Evolutionary conservation across 2,113 vertebrate species (phyloP).

Genomic region (Gadus macrocephalus): DNA sequence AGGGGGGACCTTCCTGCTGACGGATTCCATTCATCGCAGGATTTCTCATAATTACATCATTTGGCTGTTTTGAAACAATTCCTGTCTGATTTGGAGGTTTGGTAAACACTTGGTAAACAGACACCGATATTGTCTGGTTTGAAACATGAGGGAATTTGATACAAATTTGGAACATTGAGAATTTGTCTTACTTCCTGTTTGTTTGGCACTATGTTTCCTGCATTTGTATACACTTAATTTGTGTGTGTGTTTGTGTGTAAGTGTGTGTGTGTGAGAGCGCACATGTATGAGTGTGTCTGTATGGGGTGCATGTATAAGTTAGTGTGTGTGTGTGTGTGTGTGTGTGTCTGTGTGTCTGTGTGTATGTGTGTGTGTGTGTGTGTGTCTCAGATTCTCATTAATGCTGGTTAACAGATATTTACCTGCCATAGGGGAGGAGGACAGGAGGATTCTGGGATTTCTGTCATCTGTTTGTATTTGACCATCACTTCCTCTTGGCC

Average conservation of each 20-base stretch:
- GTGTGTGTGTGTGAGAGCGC: too few relatives aligned
- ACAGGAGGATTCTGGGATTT: slow-evolving; percentile 53
- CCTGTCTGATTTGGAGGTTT: slow-evolving; percentile 24
- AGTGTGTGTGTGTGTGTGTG: neutral
- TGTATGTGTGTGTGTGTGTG: neutral
- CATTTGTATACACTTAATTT: neutral
- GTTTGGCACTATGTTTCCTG: slow-evolving; percentile 3
- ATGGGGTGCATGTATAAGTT: neutral
- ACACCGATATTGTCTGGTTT: slow-evolving; percentile 31
- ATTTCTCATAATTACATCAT: slow-evolving; percentile 69
- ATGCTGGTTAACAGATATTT: slow-evolving; percentile 50
- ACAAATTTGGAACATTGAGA: too few relatives aligned
- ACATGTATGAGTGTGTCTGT: neutral
- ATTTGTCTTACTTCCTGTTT: slow-evolving; percentile 39
- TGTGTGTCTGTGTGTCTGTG: too few relatives aligned
- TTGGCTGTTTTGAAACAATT: slow-evolving; percentile 30
- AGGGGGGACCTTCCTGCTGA: slow-evolving; percentile 3
- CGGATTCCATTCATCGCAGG: slow-evolving; percentile 40
- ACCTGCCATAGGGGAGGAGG: slow-evolving; percentile 37
- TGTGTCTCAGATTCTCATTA: neutral
- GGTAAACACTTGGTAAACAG: slow-evolving; percentile 16
- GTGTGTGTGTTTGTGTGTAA: neutral
- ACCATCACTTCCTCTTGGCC: slow-evolving; percentile 60
- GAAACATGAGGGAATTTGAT: slow-evolving; percentile 7
- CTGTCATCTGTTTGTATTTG: slow-evolving; percentile 56